Evolutionary conservation across 2,797 vertebrate species (phyloP), one percentile per base, ranked within the genome.

Genomic region (Podarcis lilfordi): DNA sequence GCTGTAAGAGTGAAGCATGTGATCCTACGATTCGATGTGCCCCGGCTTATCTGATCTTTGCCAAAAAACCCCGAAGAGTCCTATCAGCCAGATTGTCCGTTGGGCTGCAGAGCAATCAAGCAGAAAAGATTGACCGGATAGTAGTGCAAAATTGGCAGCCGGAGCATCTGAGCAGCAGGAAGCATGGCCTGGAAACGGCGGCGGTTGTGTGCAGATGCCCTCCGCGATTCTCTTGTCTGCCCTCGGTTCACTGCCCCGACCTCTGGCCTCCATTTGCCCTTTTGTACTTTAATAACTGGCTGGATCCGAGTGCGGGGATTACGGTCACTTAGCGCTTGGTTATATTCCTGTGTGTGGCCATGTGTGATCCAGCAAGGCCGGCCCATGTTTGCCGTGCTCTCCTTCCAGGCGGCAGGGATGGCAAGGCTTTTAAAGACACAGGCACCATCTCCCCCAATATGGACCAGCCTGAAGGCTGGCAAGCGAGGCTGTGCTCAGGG

Each of bases 211-310:
- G 23, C 37, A 80, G 88, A 80, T 50, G 82, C 55, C 55, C 69
- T n/a, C 6, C 29, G 6, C 40, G 2, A 50, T 50, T 37, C 59
- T 68, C 43, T 13, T 37, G 74, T 23, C 64, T 10, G 5, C 35
- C 68, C 9, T n/a, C 23, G 32, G 79, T 87, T 87, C 69, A 45
- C 79, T 74, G 80, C 79, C 68, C 61, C 9, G 80, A 59, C 15
- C 78, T 80, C 35, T 61, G 11, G 37, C 71, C 78, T 45, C 78
- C 75, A 27, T 68, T 59, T 81, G 83, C 78, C n/a, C 78, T 76
- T 81, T 19, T 68, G 68, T 85, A 21, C 59, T 89, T 80, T 29
- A 75, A 66, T 85, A 89, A 75, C 81, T 76, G 78, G 83, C 88
- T 81, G n/a, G 71, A 81, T 89, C 74, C 19, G 43, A 80, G 71